Conservation (phyloP, 2,113 vertebrate genomes). For the Neolamprologus falcicula region DNA sequence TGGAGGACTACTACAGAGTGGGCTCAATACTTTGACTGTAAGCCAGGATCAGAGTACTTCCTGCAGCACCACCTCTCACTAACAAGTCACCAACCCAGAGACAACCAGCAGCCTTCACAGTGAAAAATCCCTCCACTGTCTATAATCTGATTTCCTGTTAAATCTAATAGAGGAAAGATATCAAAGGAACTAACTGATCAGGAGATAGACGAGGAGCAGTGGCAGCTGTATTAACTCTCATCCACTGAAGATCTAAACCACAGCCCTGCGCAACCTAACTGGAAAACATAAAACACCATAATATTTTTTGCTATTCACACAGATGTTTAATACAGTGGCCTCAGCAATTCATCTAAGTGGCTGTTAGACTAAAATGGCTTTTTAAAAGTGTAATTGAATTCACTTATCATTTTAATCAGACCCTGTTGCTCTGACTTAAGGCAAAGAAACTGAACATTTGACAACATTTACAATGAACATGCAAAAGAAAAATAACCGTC, state of each 20-base stretch:
- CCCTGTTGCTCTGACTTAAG: neutral
- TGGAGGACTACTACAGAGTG: neutral
- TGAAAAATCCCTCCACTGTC: neutral
- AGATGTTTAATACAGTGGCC: neutral
- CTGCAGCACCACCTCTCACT: neutral
- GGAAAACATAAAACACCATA: neutral
- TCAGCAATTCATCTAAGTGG: neutral
- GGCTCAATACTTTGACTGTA: neutral
- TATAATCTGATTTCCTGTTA: neutral
- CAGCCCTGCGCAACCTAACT: neutral
- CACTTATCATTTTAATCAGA: neutral
- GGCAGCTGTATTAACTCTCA: neutral
- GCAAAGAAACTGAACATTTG: neutral
- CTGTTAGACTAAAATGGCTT: neutral
- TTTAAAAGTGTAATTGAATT: neutral
- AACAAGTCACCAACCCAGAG: neutral
- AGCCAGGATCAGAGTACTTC: neutral
- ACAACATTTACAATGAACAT: neutral
- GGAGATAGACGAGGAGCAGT: neutral
- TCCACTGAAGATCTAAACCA: neutral
- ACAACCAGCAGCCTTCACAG: neutral
- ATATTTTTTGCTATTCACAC: neutral
- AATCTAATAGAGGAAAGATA: neutral
- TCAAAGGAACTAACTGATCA: neutral
- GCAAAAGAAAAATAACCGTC: neutral